Percentiles rank a stretch among this genome's conserved stretches.
Evolutionary conservation across 1,140 invertebrate species (phyloP).

Genomic region (Papilio machaon): DNA sequence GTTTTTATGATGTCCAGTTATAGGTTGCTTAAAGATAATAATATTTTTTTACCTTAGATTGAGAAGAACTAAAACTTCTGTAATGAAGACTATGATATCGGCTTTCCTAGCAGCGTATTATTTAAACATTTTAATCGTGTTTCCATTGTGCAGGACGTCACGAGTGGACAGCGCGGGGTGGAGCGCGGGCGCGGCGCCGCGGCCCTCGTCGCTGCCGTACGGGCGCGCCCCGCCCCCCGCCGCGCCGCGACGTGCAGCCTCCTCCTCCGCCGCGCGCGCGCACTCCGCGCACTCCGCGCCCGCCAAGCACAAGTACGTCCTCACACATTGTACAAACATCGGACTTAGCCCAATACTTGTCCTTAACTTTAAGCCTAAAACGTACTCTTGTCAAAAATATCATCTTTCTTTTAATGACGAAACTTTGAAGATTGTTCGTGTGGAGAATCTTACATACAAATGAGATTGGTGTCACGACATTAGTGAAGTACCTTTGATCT

Average conservation of each 20-base stretch:
- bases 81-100: too few species aligned
- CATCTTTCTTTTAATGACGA: too few species aligned
- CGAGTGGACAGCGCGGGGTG: conserved; percentile 81
- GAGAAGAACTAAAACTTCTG: too few species aligned
- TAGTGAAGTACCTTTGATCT: too few species aligned
- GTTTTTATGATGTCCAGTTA: too few species aligned
- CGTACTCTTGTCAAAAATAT: too few species aligned
- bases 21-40: too few species aligned
- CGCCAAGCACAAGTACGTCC: conserved; percentile 71
- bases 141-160: conserved; percentile 58
- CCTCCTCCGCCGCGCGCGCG: conserved; percentile 83
- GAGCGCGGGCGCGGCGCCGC: conserved; percentile 60
- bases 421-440: too few species aligned
- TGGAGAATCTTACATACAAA: too few species aligned
- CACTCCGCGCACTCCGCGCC: conserved; percentile 69
- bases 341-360: neutral
- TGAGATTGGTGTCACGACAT: too few species aligned
- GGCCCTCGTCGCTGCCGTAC: conserved; percentile 86
- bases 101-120: neutral
- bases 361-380: too few species aligned
- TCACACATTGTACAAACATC: neutral
- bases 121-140: conserved; percentile 41
- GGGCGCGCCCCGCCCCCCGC: conserved; percentile 81
- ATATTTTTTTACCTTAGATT: too few species aligned
- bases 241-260: conserved; percentile 84